Base-by-base conservation (phyloP, 2,113 vertebrate species). In the Haemorhous mexicanus region DNA sequence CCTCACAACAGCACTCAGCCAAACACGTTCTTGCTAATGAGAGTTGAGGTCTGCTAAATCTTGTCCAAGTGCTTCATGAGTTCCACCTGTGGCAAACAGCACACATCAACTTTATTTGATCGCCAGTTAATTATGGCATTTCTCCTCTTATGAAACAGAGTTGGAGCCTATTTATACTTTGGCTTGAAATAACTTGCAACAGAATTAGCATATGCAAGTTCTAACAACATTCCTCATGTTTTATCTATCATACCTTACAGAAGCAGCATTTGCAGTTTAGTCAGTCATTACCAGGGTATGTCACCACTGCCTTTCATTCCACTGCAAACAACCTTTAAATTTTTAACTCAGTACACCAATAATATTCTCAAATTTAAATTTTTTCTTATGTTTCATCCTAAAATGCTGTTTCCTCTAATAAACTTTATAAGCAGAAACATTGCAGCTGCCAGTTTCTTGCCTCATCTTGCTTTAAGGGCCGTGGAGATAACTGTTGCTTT, bases 11-110 rank as follows among this genome's bases (percentile, higher is more conserved):
- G 63, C 75, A 17, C 15, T 23, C 0, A 2, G 85, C 14, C 67
- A 70, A 86, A 66, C 67, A n/a, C 0, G 0, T 35, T 89, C 66
- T 52, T 35, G n/a, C 41, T 2, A 2, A 46, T 0, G 4, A 46
- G 58, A 2, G 11, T 32, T 58, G 46, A 88, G 44, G 5, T 76
- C 78, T 87, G 72, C 28, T 35, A 62, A 50, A 74, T 35, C 30
- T 16, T 63, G 27, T 27, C 59, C 35, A 70, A 41, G 6, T 1
- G 7, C 44, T 62, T 20, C 58, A 49, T 1, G 0, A 89, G 53
- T 22, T 43, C 75, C 50, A 17, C 26, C 72, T 19, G 27, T 2
- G 11, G 46, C 53, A 32, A 39, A 59, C 13, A 49, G 73, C 77
- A 92, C 37, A 53, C 33, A 30, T 43, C 32, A 84, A 41, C 55